phyloP scores from a whole-genome alignment of 2,888 invertebrate genomes.

The Epsilonema sp. region DNA sequence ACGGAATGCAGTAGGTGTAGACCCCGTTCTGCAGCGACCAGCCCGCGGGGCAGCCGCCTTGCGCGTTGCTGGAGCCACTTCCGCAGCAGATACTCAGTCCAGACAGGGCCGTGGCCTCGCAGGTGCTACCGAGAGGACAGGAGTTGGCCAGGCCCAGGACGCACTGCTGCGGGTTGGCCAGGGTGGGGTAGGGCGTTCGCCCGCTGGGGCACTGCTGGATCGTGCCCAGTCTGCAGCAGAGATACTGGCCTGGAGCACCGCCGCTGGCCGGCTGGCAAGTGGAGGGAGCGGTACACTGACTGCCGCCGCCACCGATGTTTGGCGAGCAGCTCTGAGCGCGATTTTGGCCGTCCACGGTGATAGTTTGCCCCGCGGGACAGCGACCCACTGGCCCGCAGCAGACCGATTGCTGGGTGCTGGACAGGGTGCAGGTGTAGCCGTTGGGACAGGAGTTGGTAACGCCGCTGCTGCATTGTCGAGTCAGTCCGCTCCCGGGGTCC shows the following conservation, averaged over 20 bases:
- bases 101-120: constrained; percentile 1
- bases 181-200: not conserved
- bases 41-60: not conserved
- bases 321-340: not conserved
- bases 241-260: constrained; percentile 3
- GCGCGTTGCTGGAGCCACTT: not conserved
- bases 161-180: not conserved
- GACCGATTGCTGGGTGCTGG: constrained; percentile 1
- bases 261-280: constrained; percentile 5
- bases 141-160: not conserved
- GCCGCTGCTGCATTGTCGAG: not conserved
- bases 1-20: constrained; percentile 3
- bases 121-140: not conserved
- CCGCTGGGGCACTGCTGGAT: not conserved
- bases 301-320: not conserved
- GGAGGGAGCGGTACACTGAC: constrained; percentile 1
- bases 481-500: not conserved
- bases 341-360: not conserved
- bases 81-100: not conserved
- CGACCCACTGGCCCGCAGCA: constrained; percentile 6
- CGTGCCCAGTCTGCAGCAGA: constrained; percentile 4
- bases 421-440: constrained; percentile 3
- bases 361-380: not conserved
- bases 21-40: constrained; percentile 1
- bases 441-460: not conserved